Conservation (phyloP, 1,140 invertebrate species). For the Macrobrachium nipponense region DNA sequence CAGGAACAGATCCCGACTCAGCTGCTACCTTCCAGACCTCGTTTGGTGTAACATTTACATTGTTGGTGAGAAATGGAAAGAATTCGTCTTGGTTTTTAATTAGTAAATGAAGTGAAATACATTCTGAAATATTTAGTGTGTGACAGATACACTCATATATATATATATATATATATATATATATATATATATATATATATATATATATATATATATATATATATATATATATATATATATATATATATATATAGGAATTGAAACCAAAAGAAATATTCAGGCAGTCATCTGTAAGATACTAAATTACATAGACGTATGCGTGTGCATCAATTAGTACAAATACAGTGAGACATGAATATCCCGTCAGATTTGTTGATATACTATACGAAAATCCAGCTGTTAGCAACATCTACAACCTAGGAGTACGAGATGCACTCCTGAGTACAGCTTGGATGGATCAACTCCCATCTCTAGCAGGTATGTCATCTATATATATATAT, state of each 20-base stretch:
- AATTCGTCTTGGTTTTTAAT: background rate
- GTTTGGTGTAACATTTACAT: constrained; percentile 81
- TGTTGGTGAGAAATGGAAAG: constrained; percentile 25
- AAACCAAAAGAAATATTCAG: too few species aligned
- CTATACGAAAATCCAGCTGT: constrained; percentile 76
- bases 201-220: too few species aligned
- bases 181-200: too few species aligned
- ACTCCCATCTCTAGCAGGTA: constrained; percentile 78
- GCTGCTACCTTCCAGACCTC: constrained; percentile 73
- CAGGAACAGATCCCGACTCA: constrained; percentile 31
- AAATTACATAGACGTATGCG: too few species aligned
- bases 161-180: too few species aligned
- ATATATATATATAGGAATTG: too few species aligned
- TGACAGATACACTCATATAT: too few species aligned
- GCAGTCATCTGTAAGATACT: too few species aligned
- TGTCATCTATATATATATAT: background rate
- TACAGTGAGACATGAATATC: background rate
- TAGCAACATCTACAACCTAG: constrained; percentile 69
- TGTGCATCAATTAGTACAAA: too few species aligned
- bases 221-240: too few species aligned
- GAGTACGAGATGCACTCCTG: constrained; percentile 78
- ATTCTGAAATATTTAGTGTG: too few species aligned
- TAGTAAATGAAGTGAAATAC: too few species aligned
- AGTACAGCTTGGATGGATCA: constrained; percentile 81
- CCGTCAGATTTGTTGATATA: constrained; percentile 78